Evolutionary conservation across 2,888 invertebrate species (phyloP).

Genomic region (Cryptus armator): DNA sequence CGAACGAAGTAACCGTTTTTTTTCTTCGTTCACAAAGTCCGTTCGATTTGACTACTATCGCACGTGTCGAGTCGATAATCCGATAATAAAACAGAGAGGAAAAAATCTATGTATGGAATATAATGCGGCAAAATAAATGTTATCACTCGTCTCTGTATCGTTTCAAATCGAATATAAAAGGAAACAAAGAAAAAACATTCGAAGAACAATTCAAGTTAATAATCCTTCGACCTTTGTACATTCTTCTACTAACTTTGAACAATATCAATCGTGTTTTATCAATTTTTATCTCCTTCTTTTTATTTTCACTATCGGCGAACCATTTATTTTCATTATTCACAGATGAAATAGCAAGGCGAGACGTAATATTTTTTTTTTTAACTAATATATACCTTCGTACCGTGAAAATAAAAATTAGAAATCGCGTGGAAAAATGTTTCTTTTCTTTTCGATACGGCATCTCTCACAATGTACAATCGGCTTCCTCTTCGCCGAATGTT

Average conservation of each 20-base stretch:
- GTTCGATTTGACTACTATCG: neutral
- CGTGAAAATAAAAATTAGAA: conserved; percentile 53
- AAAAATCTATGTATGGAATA: neutral
- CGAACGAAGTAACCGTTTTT: neutral
- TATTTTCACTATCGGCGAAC: conserved; percentile 39
- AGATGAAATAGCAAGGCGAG: conserved; percentile 64
- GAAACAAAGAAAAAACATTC: conserved; percentile 24
- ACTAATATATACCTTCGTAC: conserved; percentile 4
- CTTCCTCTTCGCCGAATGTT: conserved; percentile 5
- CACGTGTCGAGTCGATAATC: too few relatives aligned
- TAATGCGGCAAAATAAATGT: conserved; percentile 8
- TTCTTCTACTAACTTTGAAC: conserved; percentile 61
- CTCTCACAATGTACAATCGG: conserved; percentile 46
- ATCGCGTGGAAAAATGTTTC: conserved; percentile 54
- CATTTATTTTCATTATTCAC: conserved; percentile 66
- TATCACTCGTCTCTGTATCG: conserved; percentile 2
- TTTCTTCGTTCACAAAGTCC: neutral
- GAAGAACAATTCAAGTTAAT: conserved; percentile 51
- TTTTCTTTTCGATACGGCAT: conserved; percentile 14
- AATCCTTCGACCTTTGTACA: conserved; percentile 61
- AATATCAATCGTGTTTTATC: conserved; percentile 40
- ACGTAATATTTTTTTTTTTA: conserved; percentile 39
- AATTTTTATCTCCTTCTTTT: neutral
- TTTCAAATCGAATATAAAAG: neutral
- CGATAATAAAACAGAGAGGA: neutral